Evolutionary conservation across 23 tunicate species (phyloP).

Genomic region (Oikopleura albicans): DNA sequence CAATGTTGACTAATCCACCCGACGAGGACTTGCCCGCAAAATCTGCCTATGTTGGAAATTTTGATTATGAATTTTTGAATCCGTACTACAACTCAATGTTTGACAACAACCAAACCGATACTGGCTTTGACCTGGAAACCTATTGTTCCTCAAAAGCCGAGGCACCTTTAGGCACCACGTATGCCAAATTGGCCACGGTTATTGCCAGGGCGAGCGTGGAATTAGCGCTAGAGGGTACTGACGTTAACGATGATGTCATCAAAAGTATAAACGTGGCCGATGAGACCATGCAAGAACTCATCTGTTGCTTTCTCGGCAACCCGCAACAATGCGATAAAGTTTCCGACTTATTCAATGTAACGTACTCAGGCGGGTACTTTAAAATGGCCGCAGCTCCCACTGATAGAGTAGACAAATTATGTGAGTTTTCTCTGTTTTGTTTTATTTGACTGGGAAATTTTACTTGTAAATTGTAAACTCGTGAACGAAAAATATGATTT

Average conservation of each 20-base stretch:
- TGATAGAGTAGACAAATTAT: no score
- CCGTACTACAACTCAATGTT: neutral
- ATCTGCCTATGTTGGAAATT: neutral
- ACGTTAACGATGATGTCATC: neutral
- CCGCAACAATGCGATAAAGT: neutral
- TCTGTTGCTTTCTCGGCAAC: neutral
- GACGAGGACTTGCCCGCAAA: neutral
- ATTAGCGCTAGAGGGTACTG: neutral
- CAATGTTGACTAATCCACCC: neutral
- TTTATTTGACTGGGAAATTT: no score
- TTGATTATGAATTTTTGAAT: neutral
- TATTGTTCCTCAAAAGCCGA: neutral
- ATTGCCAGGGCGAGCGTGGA: neutral
- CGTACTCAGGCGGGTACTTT: neutral
- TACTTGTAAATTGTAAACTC: no score
- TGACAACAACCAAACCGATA: neutral
- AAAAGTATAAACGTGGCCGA: neutral
- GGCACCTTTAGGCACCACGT: neutral
- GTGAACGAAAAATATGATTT: no score
- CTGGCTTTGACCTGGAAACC: neutral
- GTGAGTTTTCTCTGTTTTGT: no score
- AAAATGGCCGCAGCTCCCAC: no score
- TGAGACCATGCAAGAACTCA: neutral
- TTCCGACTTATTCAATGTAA: neutral
- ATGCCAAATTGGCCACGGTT: neutral